Conservation (phyloP, 2,888 invertebrate species). For the Zootermopsis nevadensis region DNA sequence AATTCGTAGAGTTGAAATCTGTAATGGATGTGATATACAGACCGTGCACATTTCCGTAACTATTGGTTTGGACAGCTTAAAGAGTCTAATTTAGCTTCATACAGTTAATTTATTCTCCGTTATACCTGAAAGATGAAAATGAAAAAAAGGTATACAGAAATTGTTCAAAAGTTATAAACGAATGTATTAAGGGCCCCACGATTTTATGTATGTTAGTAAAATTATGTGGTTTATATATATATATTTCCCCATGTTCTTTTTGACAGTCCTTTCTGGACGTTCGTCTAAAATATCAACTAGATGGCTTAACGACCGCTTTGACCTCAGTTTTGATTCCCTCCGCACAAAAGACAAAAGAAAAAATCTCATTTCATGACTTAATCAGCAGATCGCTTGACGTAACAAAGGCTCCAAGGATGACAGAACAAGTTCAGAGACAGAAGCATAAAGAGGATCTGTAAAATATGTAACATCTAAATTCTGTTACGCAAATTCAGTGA, state of each 20-base stretch:
- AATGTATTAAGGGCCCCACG: conserved; percentile 32
- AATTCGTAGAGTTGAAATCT: conserved; percentile 17
- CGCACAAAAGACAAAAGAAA: conserved; percentile 40
- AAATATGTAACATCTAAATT: too few species aligned
- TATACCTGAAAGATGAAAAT: conserved; percentile 29
- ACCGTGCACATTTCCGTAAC: conserved; percentile 30
- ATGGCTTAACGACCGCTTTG: conserved; percentile 23
- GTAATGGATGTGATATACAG: conserved; percentile 30
- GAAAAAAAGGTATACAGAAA: conserved; percentile 26
- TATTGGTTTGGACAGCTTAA: conserved; percentile 48
- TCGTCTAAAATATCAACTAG: conserved; percentile 25
- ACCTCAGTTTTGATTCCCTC: conserved; percentile 23
- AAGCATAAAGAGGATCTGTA: not conserved
- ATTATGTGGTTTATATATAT: conserved; percentile 19
- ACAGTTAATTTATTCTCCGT: conserved; percentile 40
- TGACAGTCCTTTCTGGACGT: conserved; percentile 35
- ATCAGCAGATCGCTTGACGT: conserved; percentile 28
- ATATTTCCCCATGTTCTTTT: conserved; percentile 17
- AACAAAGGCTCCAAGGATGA: conserved; percentile 27
- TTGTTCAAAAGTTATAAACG: conserved; percentile 40
- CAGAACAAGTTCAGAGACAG: not conserved
- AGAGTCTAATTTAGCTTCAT: conserved; percentile 40
- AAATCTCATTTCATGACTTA: conserved; percentile 42
- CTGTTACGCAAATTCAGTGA: too few species aligned
- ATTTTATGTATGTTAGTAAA: conserved; percentile 20